Percentiles rank a stretch among this genome's conserved stretches.
These are phyloP conservation scores for Tragelaphus buxtoni DNA, from an alignment of 2,113 vertebrate genomes.

Conservation along the genomic window DNA sequence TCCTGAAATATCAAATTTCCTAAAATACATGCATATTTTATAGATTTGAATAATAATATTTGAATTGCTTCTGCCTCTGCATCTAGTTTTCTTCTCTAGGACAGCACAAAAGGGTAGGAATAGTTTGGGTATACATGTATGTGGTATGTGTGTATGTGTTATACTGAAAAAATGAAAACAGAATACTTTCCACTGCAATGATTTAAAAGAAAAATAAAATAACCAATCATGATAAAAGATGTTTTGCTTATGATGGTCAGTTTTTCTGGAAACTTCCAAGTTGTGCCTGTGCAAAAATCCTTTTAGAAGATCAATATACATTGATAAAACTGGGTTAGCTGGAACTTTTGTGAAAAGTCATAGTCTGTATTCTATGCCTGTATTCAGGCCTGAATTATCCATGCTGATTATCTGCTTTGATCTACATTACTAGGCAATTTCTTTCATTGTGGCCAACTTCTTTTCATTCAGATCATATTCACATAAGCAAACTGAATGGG, in stretches of 20 bases:
- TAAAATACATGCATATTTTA: neutral
- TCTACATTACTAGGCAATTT: slow-evolving; percentile 44
- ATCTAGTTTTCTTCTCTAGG: neutral
- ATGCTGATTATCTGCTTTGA: slow-evolving; percentile 43
- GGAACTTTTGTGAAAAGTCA: slow-evolving; percentile 5
- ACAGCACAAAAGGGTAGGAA: neutral
- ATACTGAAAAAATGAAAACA: neutral
- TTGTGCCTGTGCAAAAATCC: neutral
- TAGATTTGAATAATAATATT: neutral
- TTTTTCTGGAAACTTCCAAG: neutral
- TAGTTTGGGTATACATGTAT: neutral
- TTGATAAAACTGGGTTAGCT: neutral
- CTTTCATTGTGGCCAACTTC: slow-evolving; percentile 22
- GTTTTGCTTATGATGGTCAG: neutral
- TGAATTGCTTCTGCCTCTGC: neutral
- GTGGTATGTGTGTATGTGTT: neutral
- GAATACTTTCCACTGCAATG: neutral
- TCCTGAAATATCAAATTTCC: neutral
- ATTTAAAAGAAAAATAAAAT: slow-evolving; percentile 5
- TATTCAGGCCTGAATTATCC: slow-evolving; percentile 16
- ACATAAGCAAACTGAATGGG: slow-evolving; percentile 9
- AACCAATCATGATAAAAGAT: neutral
- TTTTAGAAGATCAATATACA: slow-evolving; percentile 1
- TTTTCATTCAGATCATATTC: slow-evolving; percentile 48
- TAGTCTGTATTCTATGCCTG: neutral